phyloP scores from a whole-genome alignment of 1,140 invertebrate genomes.

The Lepeophtheirus salmonis region DNA sequence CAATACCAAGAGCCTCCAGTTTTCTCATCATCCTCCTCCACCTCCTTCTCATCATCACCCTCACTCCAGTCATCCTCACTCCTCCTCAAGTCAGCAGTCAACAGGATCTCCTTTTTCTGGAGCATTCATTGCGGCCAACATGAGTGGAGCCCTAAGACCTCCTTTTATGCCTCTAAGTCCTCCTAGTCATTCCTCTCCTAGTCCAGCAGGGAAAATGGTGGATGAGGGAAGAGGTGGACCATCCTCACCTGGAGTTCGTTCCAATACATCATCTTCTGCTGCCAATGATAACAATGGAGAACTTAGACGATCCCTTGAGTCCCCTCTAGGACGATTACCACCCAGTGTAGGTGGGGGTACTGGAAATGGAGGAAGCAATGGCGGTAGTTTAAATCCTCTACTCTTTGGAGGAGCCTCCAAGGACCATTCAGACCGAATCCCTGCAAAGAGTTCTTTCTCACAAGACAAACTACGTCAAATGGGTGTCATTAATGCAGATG shows the following conservation, averaged over 20 bases:
- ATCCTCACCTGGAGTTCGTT: conserved; percentile 31
- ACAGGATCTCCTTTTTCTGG: conserved; percentile 22
- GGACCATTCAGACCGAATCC: conserved; percentile 22
- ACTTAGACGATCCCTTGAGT: conserved; percentile 11
- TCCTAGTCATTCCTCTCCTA: conserved; percentile 16
- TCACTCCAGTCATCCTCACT: conserved; percentile 17
- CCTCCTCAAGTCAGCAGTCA: conserved; percentile 17
- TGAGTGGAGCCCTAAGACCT: conserved; percentile 18
- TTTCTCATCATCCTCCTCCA: too few species aligned
- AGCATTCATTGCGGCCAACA: conserved; percentile 22
- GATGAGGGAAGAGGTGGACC: conserved; percentile 15
- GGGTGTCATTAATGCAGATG: conserved; percentile 62
- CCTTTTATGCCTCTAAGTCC: conserved; percentile 13
- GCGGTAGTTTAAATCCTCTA: conserved; percentile 5
- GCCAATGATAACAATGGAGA: neutral
- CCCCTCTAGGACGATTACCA: conserved; percentile 19
- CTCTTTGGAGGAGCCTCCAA: conserved; percentile 1
- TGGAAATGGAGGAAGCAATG: conserved; percentile 5
- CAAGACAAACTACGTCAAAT: conserved; percentile 47
- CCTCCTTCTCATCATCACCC: neutral
- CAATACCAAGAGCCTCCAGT: too few species aligned
- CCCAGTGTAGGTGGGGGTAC: conserved; percentile 6
- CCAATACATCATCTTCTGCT: too few species aligned
- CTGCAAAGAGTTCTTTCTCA: conserved; percentile 29
- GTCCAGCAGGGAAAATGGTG: neutral